phyloP scores from a whole-genome alignment of 2,888 invertebrate species.

The Itoplectis maculator region DNA sequence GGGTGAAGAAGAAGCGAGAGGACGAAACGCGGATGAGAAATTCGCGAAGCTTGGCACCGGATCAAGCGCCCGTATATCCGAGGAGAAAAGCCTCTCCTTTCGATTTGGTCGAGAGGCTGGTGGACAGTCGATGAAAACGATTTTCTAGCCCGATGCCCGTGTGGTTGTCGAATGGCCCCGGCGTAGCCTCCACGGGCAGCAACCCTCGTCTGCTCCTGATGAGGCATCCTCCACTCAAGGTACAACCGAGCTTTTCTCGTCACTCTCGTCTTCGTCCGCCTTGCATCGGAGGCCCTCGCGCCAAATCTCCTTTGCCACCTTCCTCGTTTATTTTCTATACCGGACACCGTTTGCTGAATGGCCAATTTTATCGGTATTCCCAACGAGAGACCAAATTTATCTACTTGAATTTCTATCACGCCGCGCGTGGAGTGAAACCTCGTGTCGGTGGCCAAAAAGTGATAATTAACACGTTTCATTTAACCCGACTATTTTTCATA shows the following conservation, averaged over 20 bases:
- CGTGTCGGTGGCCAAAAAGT: no score
- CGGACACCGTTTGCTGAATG: neutral
- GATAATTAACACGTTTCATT: no score
- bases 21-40: conserved; percentile 41
- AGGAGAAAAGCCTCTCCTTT: conserved; percentile 34
- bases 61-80: conserved; percentile 70
- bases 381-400: conserved; percentile 14
- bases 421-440: no score
- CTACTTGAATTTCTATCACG: conserved; percentile 12
- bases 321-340: conserved; percentile 20
- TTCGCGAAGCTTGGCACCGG: conserved; percentile 73
- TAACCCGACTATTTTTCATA: no score
- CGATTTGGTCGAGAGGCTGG: conserved; percentile 34
- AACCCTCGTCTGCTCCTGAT: conserved; percentile 46
- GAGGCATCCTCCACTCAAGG: conserved; percentile 12
- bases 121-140: conserved; percentile 76
- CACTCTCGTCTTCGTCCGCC: conserved; percentile 7
- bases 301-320: conserved; percentile 46
- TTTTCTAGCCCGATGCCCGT: conserved; percentile 73
- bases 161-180: conserved; percentile 28
- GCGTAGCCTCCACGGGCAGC: conserved; percentile 50
- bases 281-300: neutral
- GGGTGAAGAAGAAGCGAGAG: conserved; percentile 9
- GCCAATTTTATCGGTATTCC: conserved; percentile 15
- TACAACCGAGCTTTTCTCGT: conserved; percentile 22